A percentile compares a stretch with the other conserved stretches of the same genome.
phyloP scores from a whole-genome alignment of 2,113 vertebrate genomes.

The Rafetus swinhoei region DNA sequence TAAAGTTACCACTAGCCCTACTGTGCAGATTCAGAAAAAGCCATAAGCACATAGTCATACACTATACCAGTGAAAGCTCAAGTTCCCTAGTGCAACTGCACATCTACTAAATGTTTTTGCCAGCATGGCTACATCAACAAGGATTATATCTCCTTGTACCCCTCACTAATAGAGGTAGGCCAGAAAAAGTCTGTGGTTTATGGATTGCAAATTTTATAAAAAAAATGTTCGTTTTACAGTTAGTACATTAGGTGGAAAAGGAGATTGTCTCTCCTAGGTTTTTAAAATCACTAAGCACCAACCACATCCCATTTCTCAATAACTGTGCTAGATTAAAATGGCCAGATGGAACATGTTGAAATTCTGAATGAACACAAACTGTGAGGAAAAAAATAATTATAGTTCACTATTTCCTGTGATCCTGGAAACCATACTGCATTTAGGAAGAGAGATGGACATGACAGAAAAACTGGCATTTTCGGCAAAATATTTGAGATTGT shows the following conservation, averaged over 20 bases:
- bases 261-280: background rate
- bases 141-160: background rate
- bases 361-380: background rate
- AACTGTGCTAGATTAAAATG: background rate
- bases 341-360: background rate
- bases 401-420: background rate
- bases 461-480: background rate
- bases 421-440: background rate
- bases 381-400: background rate
- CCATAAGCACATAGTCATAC: background rate
- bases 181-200: background rate
- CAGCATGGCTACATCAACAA: background rate
- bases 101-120: background rate
- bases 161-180: background rate
- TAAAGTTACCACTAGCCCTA: background rate
- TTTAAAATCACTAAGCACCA: background rate
- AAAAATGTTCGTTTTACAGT: background rate
- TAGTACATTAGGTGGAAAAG: conserved; percentile 51
- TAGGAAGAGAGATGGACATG: background rate
- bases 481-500: background rate
- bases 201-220: conserved; percentile 33
- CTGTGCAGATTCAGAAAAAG: background rate
- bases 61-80: background rate
- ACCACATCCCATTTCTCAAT: background rate
- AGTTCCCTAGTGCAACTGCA: background rate